These are phyloP conservation scores for Sphaeramia orbicularis DNA, from an alignment of 2,797 vertebrate species.

Conservation along the genomic window DNA sequence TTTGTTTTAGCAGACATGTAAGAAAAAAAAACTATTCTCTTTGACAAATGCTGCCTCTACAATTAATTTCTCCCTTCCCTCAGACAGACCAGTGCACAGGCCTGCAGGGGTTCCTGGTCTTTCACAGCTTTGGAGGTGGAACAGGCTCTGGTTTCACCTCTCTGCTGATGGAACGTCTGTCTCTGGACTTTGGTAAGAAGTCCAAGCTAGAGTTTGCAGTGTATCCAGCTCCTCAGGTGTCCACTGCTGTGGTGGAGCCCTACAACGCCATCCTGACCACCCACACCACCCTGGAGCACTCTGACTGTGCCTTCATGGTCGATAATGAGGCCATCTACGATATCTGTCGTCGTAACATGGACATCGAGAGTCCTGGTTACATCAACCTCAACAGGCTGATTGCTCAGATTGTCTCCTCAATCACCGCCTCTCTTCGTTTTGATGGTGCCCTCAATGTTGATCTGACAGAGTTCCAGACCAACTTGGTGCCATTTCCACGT, in stretches of 20 bases:
- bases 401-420: slow-evolving; percentile 90
- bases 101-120: slow-evolving; percentile 91
- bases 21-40: no score
- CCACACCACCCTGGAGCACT: slow-evolving; percentile 91
- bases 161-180: slow-evolving; percentile 89
- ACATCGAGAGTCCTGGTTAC: slow-evolving; percentile 89
- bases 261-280: slow-evolving; percentile 92
- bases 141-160: slow-evolving; percentile 92
- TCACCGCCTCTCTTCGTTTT: slow-evolving; percentile 89
- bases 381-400: slow-evolving; percentile 90
- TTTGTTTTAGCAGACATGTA: no score
- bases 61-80: slow-evolving; percentile 48
- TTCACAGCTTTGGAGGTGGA: slow-evolving; percentile 90
- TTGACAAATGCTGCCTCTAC: neutral
- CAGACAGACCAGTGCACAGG: slow-evolving; percentile 90
- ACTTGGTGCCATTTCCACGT: slow-evolving; percentile 89
- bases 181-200: slow-evolving; percentile 90
- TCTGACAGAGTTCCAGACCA: slow-evolving; percentile 91
- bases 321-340: slow-evolving; percentile 93
- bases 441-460: slow-evolving; percentile 90
- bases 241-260: slow-evolving; percentile 90
- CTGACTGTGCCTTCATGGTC: slow-evolving; percentile 92
- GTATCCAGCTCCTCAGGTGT: slow-evolving; percentile 90
- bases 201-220: slow-evolving; percentile 91
- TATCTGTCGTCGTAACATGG: slow-evolving; percentile 88